Evolutionary conservation across 53 echinoderm and acorn worm species (phyloP), one percentile per base, ranked within the genome.

Genomic region (Astropecten irregularis): DNA sequence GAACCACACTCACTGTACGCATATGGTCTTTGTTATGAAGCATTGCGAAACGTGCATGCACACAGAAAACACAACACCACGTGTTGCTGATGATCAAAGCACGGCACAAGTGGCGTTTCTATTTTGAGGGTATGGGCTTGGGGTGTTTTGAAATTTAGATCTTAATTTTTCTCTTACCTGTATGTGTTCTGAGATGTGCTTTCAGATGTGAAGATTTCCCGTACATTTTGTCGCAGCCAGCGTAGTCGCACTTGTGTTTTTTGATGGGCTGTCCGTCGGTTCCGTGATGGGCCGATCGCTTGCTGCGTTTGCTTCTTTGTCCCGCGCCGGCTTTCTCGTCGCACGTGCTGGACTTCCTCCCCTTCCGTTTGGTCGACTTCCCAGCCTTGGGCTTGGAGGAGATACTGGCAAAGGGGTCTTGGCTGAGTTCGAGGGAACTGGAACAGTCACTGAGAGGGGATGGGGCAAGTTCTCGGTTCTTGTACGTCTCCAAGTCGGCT

Each of bases 131-230:
- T n/a, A n/a, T n/a, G n/a, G n/a, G n/a, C n/a, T n/a, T n/a, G n/a
- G n/a, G n/a, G n/a, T n/a, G n/a, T n/a, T n/a, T n/a, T n/a, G n/a
- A n/a, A n/a, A n/a, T n/a, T n/a, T n/a, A n/a, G n/a, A n/a, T n/a
- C n/a, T n/a, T n/a, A n/a, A n/a, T n/a, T n/a, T n/a, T n/a, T n/a
- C n/a, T 31, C 88, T 51, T 89, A 96, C 96, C 96, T 87, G 96
- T 96, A 54, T 96, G 96, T 84, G 96, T 93, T 63, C 96, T 86
- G 40, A 96, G 83, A 68, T 96, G 96, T 34, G 96, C 96, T 62
- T 96, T 96, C 19, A 96, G 76, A 87, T 96, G 96, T 49, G 96
- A 96, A 19, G 96, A 96, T 31, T 96, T 96, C 36, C 96, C 96
- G 76, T 96, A 96, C 16, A 93, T 85, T 69, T 96, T 96, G 25